phyloP scores from a whole-genome alignment of 2,888 invertebrate species.

The Polydesmus complanatus region DNA sequence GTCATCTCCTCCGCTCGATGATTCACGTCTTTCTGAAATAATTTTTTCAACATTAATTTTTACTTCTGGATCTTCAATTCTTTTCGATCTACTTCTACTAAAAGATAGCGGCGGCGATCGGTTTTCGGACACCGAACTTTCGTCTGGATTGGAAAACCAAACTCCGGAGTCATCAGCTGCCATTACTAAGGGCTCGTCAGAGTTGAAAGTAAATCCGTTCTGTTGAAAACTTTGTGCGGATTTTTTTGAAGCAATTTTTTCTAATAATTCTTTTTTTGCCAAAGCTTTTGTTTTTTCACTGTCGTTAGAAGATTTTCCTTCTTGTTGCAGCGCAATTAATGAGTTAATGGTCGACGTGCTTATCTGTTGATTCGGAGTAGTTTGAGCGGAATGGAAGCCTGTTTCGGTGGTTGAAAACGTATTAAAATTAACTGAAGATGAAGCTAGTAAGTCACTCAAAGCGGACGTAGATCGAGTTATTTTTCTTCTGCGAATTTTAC shows the following conservation, averaged over 20 bases:
- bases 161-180: slow-evolving; percentile 12
- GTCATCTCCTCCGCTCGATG: no score
- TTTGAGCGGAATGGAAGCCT: background rate
- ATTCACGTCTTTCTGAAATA: no score
- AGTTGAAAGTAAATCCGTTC: background rate
- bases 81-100: background rate
- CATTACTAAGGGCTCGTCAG: background rate
- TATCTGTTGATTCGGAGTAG: background rate
- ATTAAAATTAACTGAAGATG: background rate
- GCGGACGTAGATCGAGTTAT: background rate
- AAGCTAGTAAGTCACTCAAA: background rate
- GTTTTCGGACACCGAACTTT: background rate
- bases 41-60: no score
- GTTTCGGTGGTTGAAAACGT: background rate
- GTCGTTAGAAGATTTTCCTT: background rate
- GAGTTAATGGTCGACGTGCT: background rate
- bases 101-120: background rate
- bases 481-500: background rate
- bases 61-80: background rate
- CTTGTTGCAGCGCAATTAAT: no score
- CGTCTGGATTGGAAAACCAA: slow-evolving; percentile 10
- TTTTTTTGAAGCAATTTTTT: background rate
- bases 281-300: background rate
- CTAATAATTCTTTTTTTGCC: background rate
- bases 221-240: background rate